phyloP scores from a whole-genome alignment of 2,113 vertebrate genomes.

The Gracilinanus agilis region DNA sequence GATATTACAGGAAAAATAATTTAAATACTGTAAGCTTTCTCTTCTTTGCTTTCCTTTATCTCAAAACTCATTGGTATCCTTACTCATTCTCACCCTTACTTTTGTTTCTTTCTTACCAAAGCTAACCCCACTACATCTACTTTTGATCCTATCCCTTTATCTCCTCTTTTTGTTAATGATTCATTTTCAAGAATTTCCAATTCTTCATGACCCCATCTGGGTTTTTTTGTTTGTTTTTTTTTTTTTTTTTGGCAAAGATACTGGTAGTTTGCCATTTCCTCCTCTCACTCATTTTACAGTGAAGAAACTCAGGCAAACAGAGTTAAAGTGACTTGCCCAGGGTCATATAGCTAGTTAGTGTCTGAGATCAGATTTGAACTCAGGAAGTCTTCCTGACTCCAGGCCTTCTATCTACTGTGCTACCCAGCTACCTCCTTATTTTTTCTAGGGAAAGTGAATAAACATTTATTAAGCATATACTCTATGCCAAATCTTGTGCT shows the following conservation, averaged over 20 bases:
- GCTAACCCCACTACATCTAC: not conserved
- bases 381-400: not conserved
- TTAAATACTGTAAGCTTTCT: not conserved
- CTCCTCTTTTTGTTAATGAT: not conserved
- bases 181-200: not conserved
- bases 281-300: not conserved
- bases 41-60: not conserved
- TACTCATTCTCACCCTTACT: not conserved
- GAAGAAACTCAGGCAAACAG: not conserved
- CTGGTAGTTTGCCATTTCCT: not conserved
- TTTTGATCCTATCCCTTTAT: not conserved
- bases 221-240: too few species aligned
- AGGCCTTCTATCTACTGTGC: not conserved
- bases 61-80: not conserved
- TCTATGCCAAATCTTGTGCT: not conserved
- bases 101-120: not conserved
- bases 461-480: not conserved
- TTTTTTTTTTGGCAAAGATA: not conserved
- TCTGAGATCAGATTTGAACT: not conserved
- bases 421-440: not conserved
- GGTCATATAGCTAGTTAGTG: not conserved
- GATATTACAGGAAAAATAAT: too few species aligned
- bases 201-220: not conserved
- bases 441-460: not conserved
- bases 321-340: too few species aligned